A percentile compares a stretch with the other conserved stretches of the same genome.
Evolutionary conservation across 2,113 vertebrate genomes (phyloP).

Genomic region (Oncorhynchus tshawytscha): DNA sequence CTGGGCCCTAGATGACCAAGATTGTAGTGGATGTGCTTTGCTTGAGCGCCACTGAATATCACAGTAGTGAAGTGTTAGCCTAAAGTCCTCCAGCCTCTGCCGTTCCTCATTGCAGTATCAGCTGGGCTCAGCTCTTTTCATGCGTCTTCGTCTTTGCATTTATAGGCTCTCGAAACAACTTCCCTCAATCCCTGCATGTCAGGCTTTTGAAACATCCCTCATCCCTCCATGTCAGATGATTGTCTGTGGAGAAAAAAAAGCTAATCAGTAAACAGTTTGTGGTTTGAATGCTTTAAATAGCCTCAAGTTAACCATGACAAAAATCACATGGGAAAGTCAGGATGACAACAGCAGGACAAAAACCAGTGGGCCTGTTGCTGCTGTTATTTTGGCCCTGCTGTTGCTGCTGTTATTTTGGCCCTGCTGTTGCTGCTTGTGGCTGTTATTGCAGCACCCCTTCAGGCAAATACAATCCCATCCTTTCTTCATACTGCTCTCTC

Average conservation of each 20-base stretch:
- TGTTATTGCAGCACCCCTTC: not conserved
- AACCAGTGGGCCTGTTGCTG: too few species aligned
- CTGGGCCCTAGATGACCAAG: too few species aligned
- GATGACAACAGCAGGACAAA: too few species aligned
- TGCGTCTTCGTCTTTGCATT: not conserved
- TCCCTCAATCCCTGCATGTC: not conserved
- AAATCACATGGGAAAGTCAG: too few species aligned
- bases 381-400: too few species aligned
- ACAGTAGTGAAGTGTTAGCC: not conserved
- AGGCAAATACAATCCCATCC: not conserved
- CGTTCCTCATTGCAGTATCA: not conserved
- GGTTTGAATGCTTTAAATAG: not conserved
- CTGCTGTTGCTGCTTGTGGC: not conserved
- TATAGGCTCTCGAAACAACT: not conserved
- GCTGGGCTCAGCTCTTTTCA: not conserved
- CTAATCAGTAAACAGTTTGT: not conserved
- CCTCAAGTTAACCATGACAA: too few species aligned
- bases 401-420: too few species aligned
- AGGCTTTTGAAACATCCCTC: too few species aligned
- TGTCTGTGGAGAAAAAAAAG: not conserved
- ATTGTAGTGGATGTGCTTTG: conserved; percentile 21
- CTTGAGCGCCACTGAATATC: not conserved
- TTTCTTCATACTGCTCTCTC: not conserved
- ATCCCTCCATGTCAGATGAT: too few species aligned
- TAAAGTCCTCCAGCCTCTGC: not conserved